Base-by-base conservation (phyloP, 1,140 invertebrate genomes). In the Pachypsylla venusta region DNA sequence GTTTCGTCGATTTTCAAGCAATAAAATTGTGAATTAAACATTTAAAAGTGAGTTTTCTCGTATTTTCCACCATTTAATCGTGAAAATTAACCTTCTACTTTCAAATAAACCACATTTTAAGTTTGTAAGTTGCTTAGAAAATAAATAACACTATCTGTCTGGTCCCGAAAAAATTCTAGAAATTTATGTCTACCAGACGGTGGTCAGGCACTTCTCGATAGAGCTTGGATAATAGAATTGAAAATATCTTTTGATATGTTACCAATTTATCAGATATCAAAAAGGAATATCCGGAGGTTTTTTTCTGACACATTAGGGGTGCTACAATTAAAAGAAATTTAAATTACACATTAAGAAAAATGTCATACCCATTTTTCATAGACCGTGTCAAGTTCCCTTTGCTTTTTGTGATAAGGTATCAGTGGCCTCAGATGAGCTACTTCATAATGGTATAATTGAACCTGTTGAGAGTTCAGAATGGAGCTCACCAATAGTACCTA, bases 401-500 rank as follows among this genome's bases (percentile, higher is more conserved):
- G 61, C 61, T 7, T 61, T 64, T 54, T 61, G 62, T 57, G 30
- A 58, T 10, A 60, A 62, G 59, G 60, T 67, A 16, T 62, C 65
- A 53, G 24, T 42, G 26, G 63, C 63, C 30, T 55, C 66, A 14
- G 60, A 63, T 30, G 59, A 61, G 25, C 57, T 67, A 53, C 57
- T 63, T 20, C 27, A 60, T 5, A 65, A 66, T 55, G 64, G 64
- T 65, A 62, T 58, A 27, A 25, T 56, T 26, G 30, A 16, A 35
- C 54, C 57, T 16, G 68, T 74, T 16, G 65, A 70, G 53, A 60
- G 63, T 60, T 70, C 68, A n/a, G 68, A 74, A 39, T 79, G 75
- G 76, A 74, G 71, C 2, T 70, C 75, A 2, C 75, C 74, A 0
- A 64, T 79, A 10, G 76, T 79, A 0, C 65, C 71, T 1, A 71